These are phyloP conservation scores for Meloidogyne chitwoodi DNA, from an alignment of 1,140 invertebrate genomes.

Conservation along the genomic window DNA sequence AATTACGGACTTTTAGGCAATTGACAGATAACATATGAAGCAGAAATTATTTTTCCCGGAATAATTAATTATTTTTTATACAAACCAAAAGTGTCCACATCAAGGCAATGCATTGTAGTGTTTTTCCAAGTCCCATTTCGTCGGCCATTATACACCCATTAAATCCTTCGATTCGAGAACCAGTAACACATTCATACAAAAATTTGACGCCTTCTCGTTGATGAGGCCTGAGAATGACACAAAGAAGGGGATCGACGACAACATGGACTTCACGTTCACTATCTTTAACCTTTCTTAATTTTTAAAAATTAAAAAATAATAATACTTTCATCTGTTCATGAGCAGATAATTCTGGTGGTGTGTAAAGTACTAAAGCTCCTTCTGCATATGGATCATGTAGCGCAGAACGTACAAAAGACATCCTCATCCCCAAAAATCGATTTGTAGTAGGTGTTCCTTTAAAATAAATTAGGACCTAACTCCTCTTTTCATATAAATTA, in stretches of 20 bases:
- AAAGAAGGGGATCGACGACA: slow-evolving; percentile 85
- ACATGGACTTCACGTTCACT: slow-evolving; percentile 72
- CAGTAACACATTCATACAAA: slow-evolving; percentile 98
- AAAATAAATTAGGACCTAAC: background rate
- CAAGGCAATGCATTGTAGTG: slow-evolving; percentile 92
- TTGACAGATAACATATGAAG: too few species aligned
- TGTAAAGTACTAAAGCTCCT: slow-evolving; percentile 83
- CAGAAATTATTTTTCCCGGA: too few species aligned
- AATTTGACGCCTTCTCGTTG: slow-evolving; percentile 98
- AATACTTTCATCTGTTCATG: slow-evolving; percentile 75
- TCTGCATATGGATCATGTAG: slow-evolving; percentile 89
- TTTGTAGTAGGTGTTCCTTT: slow-evolving; percentile 30
- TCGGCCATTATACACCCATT: slow-evolving; percentile 57
- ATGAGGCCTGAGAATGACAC: slow-evolving; percentile 87
- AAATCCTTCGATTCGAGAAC: slow-evolving; percentile 75
- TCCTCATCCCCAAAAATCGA: slow-evolving; percentile 69
- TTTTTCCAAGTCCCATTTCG: slow-evolving; percentile 76
- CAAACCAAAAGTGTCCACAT: slow-evolving; percentile 88
- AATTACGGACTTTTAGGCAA: too few species aligned
- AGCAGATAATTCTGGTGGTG: slow-evolving; percentile 75
- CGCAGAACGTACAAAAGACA: slow-evolving; percentile 70
- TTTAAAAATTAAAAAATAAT: background rate
- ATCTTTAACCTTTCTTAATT: slow-evolving; percentile 62
- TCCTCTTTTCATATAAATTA: background rate
- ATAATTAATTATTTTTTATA: slow-evolving; percentile 61